A percentile compares a stretch with the other conserved stretches of the same genome.
These are phyloP conservation scores for Oreochromis spilurus DNA, from an alignment of 2,113 vertebrate species.

Conservation along the genomic window DNA sequence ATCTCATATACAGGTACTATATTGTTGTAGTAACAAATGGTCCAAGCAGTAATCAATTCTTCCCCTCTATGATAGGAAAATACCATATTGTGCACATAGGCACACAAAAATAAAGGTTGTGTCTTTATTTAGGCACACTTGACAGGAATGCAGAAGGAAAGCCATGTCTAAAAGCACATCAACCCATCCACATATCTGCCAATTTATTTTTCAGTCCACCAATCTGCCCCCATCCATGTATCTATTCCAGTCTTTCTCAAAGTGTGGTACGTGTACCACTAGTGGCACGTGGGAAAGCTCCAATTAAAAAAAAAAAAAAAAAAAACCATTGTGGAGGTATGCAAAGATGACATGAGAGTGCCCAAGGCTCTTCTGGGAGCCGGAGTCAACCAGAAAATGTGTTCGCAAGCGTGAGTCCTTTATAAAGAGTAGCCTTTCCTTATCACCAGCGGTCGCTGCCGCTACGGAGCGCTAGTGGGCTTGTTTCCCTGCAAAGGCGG, in stretches of 20 bases:
- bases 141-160: conserved; percentile 57
- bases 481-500: neutral
- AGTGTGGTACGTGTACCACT: neutral
- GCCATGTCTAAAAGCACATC: conserved; percentile 60
- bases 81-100: conserved; percentile 4
- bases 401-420: neutral
- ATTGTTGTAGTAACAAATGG: neutral
- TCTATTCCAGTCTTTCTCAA: conserved; percentile 4
- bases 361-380: neutral
- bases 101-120: neutral
- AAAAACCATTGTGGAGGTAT: neutral
- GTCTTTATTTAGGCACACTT: neutral
- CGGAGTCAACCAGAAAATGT: neutral
- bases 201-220: conserved; percentile 62
- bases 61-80: conserved; percentile 26
- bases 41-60: conserved; percentile 38
- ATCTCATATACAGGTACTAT: neutral
- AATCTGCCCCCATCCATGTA: conserved; percentile 52
- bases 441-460: neutral
- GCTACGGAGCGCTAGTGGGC: neutral
- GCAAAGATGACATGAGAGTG: neutral
- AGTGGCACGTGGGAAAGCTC: neutral
- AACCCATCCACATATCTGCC: conserved; percentile 52
- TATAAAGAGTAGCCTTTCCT: neutral
- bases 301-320: neutral